phyloP scores from a whole-genome alignment of 2,113 vertebrate species.

The Cervus canadensis region DNA sequence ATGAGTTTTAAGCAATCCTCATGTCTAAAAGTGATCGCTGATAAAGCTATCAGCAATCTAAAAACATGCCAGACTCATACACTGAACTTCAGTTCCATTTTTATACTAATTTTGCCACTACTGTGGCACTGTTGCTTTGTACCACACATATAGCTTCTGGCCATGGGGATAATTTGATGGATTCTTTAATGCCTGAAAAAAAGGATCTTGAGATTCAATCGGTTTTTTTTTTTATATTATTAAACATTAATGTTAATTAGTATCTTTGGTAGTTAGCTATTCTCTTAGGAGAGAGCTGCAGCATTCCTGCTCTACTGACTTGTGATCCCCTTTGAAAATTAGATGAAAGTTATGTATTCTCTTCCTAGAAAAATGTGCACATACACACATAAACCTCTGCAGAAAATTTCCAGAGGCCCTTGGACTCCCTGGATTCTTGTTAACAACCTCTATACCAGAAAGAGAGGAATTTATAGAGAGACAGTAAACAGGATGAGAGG shows the following conservation, averaged over 20 bases:
- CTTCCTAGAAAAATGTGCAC: not conserved
- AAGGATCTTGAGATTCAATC: not conserved
- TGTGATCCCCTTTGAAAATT: not conserved
- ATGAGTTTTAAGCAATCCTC: conserved; percentile 1
- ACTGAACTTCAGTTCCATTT: not conserved
- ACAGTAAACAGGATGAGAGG: not conserved
- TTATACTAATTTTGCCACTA: not conserved
- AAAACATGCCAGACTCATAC: not conserved
- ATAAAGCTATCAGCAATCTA: not conserved
- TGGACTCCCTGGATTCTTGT: not conserved
- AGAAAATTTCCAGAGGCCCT: not conserved
- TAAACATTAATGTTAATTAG: not conserved
- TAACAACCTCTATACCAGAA: not conserved
- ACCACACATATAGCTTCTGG: not conserved
- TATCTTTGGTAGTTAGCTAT: not conserved
- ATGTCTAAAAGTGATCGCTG: not conserved
- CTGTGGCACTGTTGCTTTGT: not conserved
- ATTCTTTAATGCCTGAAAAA: not conserved
- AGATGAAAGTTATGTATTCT: not conserved
- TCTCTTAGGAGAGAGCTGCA: not conserved
- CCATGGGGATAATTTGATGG: not conserved
- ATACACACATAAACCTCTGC: not conserved
- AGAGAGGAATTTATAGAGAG: not conserved
- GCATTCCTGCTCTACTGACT: not conserved
- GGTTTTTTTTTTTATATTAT: not conserved